Conservation (phyloP, 1,140 invertebrate species). For the Penaeus vannamei region DNA sequence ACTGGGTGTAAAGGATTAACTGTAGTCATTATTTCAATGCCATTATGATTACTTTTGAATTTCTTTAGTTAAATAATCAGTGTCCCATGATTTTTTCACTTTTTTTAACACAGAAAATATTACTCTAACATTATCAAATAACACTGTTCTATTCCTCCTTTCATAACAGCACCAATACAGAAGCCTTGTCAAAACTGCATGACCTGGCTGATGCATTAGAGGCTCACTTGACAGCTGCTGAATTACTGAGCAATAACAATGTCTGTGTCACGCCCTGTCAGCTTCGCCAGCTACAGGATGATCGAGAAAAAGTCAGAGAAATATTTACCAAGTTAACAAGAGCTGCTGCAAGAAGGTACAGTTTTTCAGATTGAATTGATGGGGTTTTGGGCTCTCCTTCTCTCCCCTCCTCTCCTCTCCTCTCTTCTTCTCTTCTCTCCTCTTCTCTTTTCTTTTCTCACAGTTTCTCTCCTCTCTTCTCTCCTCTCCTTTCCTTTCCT, state of each 20-base stretch:
- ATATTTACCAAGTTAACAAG: conserved; percentile 76
- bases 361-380: conserved; percentile 40
- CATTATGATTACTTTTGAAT: too few relatives aligned
- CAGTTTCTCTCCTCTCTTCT: not conserved
- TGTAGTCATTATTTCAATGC: too few relatives aligned
- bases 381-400: not conserved
- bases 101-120: too few relatives aligned
- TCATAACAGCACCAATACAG: conserved; percentile 2
- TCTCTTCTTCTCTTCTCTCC: not conserved
- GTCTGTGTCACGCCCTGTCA: conserved; percentile 73
- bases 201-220: conserved; percentile 73
- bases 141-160: not conserved
- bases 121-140: too few relatives aligned
- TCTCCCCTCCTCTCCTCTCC: not conserved
- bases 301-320: conserved; percentile 72
- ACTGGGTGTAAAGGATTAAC: too few relatives aligned
- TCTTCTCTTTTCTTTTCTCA: not conserved
- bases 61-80: too few relatives aligned
- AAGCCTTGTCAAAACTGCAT: conserved; percentile 70
- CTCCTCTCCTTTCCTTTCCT: not conserved
- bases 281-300: conserved; percentile 72
- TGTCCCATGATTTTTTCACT: too few relatives aligned
- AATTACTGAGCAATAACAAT: conserved; percentile 74
- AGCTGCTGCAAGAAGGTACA: conserved; percentile 74
- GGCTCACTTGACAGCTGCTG: conserved; percentile 74